Conservation (phyloP, 2,888 invertebrate species). For the Cyrtodaria siliqua region DNA sequence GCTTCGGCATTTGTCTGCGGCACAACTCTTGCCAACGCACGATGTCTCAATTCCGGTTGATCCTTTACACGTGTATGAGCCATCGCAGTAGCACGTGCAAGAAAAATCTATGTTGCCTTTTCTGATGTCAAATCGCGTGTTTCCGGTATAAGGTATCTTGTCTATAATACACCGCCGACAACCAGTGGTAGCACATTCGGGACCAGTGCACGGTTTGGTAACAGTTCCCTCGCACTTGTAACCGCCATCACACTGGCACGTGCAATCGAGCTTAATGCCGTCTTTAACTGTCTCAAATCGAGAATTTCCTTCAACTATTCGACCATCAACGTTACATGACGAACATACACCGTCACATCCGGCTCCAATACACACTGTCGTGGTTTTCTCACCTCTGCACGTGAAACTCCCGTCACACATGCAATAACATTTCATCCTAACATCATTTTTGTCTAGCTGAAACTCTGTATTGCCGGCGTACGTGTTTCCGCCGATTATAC, state of each 20-base stretch:
- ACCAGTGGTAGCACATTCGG: slow-evolving; percentile 56
- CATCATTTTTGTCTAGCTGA: slow-evolving; percentile 51
- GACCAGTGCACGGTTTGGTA: slow-evolving; percentile 65
- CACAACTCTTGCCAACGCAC: slow-evolving; percentile 51
- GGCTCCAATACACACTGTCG: slow-evolving; percentile 41
- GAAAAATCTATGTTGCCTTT: slow-evolving; percentile 68
- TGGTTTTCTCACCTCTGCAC: slow-evolving; percentile 44
- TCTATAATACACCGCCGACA: slow-evolving; percentile 71
- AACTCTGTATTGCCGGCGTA: slow-evolving; percentile 53
- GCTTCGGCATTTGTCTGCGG: slow-evolving; percentile 39
- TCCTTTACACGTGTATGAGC: slow-evolving; percentile 75
- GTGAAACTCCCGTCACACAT: slow-evolving; percentile 49
- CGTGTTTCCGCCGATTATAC: slow-evolving; percentile 40
- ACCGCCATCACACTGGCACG: slow-evolving; percentile 74
- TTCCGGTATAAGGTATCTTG: slow-evolving; percentile 67
- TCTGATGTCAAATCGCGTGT: slow-evolving; percentile 68
- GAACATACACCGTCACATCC: slow-evolving; percentile 36
- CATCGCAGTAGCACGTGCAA: slow-evolving; percentile 79
- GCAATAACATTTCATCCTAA: slow-evolving; percentile 46
- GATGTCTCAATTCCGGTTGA: slow-evolving; percentile 61
- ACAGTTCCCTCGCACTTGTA: slow-evolving; percentile 72
- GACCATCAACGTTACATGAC: slow-evolving; percentile 32
- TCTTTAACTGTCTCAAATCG: slow-evolving; percentile 22
- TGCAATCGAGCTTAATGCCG: slow-evolving; percentile 63
- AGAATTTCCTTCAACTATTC: slow-evolving; percentile 24